phyloP scores from a whole-genome alignment of 2,888 invertebrate genomes.

The Ennomos fuscantarius region DNA sequence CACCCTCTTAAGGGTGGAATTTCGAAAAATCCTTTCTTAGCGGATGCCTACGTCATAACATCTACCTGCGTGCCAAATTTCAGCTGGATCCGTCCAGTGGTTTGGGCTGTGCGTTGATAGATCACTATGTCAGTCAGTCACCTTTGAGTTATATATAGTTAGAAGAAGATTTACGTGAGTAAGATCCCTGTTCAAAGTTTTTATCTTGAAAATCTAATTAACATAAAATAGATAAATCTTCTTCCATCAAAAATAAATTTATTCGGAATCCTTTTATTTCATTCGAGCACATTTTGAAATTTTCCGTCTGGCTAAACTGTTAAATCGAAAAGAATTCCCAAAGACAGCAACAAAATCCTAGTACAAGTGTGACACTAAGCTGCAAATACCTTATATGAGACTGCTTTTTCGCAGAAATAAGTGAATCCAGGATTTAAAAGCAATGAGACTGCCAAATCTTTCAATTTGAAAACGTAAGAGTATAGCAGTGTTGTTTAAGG shows the following conservation, averaged over 20 bases:
- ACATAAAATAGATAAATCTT: not conserved
- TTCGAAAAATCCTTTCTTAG: no score
- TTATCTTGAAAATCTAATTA: conserved; percentile 3
- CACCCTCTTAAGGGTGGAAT: no score
- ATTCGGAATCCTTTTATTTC: not conserved
- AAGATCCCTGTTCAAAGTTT: conserved; percentile 6
- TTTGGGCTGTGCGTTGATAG: no score
- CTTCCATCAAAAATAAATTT: no score
- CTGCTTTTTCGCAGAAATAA: conserved; percentile 2
- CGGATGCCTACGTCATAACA: no score
- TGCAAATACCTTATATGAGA: conserved; percentile 3
- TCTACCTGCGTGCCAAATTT: no score
- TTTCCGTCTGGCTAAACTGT: not conserved
- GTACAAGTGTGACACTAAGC: conserved; percentile 11
- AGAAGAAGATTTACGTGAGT: not conserved
- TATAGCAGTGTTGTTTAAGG: no score
- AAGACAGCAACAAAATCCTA: conserved; percentile 5
- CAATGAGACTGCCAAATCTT: conserved; percentile 10
- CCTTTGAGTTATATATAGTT: no score
- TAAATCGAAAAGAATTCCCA: not conserved
- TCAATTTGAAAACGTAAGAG: no score
- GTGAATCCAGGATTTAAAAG: conserved; percentile 22
- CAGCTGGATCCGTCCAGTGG: no score
- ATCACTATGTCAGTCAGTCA: no score
- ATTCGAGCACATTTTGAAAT: no score